These are phyloP conservation scores for Bombus confusus DNA, from an alignment of 1,140 invertebrate genomes.

Conservation along the genomic window DNA sequence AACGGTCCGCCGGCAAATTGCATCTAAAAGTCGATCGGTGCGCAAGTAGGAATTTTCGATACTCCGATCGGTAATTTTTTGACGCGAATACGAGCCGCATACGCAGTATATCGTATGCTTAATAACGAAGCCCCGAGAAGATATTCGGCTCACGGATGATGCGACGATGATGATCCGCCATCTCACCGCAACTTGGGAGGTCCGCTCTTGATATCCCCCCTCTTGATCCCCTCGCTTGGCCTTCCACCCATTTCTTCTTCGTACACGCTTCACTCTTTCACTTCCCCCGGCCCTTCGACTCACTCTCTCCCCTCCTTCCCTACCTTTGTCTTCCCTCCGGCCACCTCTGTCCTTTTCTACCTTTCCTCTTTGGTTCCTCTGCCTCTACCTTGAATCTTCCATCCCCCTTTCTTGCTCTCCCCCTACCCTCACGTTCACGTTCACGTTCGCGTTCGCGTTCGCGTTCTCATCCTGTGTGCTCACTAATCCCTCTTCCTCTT, in stretches of 20 bases:
- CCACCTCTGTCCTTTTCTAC: conserved; percentile 49
- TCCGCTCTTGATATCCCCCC: conserved; percentile 81
- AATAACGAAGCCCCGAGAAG: conserved; percentile 56
- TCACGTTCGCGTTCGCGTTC: conserved; percentile 26
- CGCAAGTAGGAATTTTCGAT: conserved; percentile 55
- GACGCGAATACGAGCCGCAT: conserved; percentile 51
- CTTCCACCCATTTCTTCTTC: conserved; percentile 76
- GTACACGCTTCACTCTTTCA: conserved; percentile 77
- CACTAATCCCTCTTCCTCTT: conserved; percentile 34
- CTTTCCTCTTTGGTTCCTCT: neutral
- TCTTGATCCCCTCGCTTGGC: conserved; percentile 60
- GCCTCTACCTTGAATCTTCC: conserved; percentile 55
- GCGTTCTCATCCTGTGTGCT: conserved; percentile 51
- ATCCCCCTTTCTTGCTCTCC: conserved; percentile 58
- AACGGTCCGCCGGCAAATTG: conserved; percentile 35
- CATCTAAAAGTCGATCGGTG: conserved; percentile 53
- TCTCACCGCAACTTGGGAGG: conserved; percentile 83
- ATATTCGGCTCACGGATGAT: conserved; percentile 81
- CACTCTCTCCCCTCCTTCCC: neutral
- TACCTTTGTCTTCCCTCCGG: conserved; percentile 31
- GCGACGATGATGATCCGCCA: conserved; percentile 82
- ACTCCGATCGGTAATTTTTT: conserved; percentile 60
- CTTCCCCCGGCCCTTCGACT: conserved; percentile 32
- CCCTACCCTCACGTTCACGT: neutral
- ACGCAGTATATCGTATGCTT: conserved; percentile 42